Evolutionary conservation across 2,113 vertebrate species (phyloP).

Genomic region (Rhabdomys dilectus): DNA sequence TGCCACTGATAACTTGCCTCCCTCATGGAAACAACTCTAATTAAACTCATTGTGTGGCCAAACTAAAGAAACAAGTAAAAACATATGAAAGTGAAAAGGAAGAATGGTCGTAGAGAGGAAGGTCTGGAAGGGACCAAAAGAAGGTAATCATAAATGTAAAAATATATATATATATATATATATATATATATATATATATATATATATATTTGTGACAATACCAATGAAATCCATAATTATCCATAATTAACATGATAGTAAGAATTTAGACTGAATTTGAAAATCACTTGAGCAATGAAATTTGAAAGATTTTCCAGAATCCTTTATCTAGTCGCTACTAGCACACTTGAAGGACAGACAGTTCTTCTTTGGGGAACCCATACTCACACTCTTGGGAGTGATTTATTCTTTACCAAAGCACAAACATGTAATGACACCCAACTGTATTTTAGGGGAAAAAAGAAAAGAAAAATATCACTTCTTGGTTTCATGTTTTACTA

Average conservation of each 20-base stretch:
- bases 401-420: background rate
- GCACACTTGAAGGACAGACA: background rate
- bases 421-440: background rate
- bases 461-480: background rate
- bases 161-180: no score
- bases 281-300: background rate
- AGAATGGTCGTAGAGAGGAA: background rate
- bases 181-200: no score
- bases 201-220: background rate
- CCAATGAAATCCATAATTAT: background rate
- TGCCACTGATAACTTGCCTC: background rate
- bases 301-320: background rate
- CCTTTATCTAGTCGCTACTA: background rate
- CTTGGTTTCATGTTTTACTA: constrained; percentile 33
- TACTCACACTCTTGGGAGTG: background rate
- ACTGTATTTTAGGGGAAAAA: no score
- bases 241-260: background rate
- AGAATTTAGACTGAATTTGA: background rate
- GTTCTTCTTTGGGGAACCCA: background rate
- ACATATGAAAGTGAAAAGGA: background rate
- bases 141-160: no score
- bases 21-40: background rate
- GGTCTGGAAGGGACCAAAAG: background rate
- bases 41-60: background rate
- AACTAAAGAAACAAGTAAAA: background rate